These are phyloP conservation scores for Camponotus vicinus DNA, from an alignment of 1,140 invertebrate species.

Conservation along the genomic window DNA sequence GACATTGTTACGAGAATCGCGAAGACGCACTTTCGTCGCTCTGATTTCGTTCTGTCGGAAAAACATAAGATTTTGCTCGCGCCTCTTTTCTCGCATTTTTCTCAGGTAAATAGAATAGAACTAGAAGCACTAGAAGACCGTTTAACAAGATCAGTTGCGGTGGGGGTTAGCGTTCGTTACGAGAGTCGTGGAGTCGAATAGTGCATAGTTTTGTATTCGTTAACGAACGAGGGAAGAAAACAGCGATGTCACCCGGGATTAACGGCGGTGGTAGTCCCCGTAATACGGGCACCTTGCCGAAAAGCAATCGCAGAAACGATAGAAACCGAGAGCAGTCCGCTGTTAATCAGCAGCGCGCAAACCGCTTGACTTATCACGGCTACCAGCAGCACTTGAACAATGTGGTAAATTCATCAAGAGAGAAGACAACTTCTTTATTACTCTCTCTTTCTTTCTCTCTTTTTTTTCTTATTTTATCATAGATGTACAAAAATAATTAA, in stretches of 20 bases:
- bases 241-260: conserved; percentile 79
- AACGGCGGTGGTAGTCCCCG: conserved; percentile 78
- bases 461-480: not conserved
- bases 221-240: conserved; percentile 46
- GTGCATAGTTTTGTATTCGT: conserved; percentile 6
- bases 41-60: not conserved
- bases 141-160: not conserved
- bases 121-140: no score
- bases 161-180: not conserved
- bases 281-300: conserved; percentile 82
- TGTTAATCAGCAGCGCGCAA: conserved; percentile 73
- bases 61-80: conserved; percentile 10
- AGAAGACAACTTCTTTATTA: not conserved
- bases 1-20: not conserved
- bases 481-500: not conserved
- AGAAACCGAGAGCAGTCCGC: conserved; percentile 78
- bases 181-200: not conserved
- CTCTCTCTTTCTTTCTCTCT: not conserved
- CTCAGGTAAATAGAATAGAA: conserved; percentile 54
- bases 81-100: not conserved
- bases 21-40: not conserved
- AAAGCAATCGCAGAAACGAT: conserved; percentile 81
- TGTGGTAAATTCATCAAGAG: conserved; percentile 75
- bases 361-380: conserved; percentile 66
- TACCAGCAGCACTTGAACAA: conserved; percentile 79